Evolutionary conservation across 2,113 vertebrate genomes (phyloP).

Genomic region (Ellobius talpinus): DNA sequence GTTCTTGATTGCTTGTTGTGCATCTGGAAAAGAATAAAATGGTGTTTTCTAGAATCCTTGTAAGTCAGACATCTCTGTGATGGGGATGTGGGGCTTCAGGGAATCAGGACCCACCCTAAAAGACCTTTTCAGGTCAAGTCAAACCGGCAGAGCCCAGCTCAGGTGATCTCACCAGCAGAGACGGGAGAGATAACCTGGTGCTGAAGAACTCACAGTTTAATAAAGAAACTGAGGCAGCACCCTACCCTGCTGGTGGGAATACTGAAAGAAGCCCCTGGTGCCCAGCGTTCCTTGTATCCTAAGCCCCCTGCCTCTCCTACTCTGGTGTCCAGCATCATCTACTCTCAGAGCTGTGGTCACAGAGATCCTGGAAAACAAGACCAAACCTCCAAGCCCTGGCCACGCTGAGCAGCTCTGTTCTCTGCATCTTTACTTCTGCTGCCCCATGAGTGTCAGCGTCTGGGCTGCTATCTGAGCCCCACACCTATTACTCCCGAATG

Average conservation of each 20-base stretch:
- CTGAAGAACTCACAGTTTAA: not conserved
- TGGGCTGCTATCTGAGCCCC: not conserved
- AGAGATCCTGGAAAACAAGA: not conserved
- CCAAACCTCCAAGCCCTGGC: not conserved
- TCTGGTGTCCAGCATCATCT: not conserved
- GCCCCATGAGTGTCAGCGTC: not conserved
- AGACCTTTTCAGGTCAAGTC: not conserved
- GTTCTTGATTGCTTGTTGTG: conserved; percentile 74
- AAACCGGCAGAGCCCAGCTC: not conserved
- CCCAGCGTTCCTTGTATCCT: not conserved
- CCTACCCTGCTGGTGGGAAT: too few relatives aligned
- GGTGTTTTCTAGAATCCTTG: conserved; percentile 65
- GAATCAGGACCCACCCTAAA: not conserved
- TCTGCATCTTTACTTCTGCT: not conserved
- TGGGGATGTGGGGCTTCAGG: not conserved
- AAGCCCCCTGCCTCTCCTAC: not conserved
- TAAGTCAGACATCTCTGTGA: conserved; percentile 25
- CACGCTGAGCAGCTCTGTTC: not conserved
- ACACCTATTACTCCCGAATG: not conserved
- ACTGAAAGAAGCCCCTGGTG: not conserved
- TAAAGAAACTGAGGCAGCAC: not conserved
- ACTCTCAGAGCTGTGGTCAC: not conserved
- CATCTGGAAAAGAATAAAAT: conserved; percentile 74
- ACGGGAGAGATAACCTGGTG: not conserved
- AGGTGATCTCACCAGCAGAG: not conserved